Evolutionary conservation across 2,113 vertebrate species (phyloP).

Genomic region (Smithornis capensis): DNA sequence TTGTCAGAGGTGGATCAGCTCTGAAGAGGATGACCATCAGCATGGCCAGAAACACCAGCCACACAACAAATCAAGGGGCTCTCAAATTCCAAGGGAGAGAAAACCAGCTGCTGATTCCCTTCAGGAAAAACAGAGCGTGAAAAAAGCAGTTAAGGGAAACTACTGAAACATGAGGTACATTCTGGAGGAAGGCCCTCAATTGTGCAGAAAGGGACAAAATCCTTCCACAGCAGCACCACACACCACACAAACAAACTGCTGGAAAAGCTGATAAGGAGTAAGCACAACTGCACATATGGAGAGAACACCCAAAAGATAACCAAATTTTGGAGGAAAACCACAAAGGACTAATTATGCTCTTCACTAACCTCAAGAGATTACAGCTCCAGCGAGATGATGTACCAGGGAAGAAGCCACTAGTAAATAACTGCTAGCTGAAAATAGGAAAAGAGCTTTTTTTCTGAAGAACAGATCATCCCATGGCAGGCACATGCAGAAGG

Average conservation of each 20-base stretch:
- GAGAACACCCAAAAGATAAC: background rate
- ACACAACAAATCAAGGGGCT: background rate
- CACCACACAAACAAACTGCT: background rate
- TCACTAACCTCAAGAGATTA: conserved; percentile 17
- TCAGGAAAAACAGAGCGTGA: background rate
- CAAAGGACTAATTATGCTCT: background rate
- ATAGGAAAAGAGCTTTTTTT: background rate
- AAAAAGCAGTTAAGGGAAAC: background rate
- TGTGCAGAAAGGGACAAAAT: background rate
- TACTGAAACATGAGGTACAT: background rate
- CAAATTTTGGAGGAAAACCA: conserved; percentile 30
- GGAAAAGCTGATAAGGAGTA: background rate
- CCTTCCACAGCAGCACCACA: background rate
- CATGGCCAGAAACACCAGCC: background rate
- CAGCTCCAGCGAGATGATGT: background rate
- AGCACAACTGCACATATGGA: background rate
- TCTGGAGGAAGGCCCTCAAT: background rate
- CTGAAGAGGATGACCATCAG: background rate
- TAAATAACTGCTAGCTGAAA: background rate
- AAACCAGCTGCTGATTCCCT: background rate
- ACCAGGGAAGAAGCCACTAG: background rate
- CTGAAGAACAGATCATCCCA: background rate
- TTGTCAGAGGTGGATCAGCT: background rate
- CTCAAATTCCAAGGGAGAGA: background rate
- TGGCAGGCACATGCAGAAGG: background rate